phyloP scores from a whole-genome alignment of 1,140 invertebrate genomes.

The Ladona fulva region DNA sequence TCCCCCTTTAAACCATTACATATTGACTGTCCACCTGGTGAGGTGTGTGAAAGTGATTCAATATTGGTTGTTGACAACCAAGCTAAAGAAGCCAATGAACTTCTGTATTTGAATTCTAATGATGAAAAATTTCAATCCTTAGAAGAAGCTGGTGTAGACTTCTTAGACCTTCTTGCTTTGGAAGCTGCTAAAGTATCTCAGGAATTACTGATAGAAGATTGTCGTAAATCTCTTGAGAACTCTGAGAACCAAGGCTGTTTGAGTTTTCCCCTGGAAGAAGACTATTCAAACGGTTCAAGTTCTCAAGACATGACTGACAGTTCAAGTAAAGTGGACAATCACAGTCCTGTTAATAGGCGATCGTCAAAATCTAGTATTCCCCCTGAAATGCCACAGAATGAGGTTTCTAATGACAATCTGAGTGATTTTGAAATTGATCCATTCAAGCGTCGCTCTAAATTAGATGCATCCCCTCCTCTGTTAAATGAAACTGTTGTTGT shows the following conservation, averaged over 20 bases:
- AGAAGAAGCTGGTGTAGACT: background rate
- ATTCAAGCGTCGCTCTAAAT: background rate
- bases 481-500: background rate
- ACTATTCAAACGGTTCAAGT: background rate
- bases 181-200: background rate
- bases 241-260: background rate
- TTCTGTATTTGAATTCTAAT: no score
- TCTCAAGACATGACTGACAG: slow-evolving; percentile 4
- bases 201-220: background rate
- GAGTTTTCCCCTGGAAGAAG: background rate
- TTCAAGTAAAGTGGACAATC: background rate
- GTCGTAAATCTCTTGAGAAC: background rate
- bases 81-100: no score
- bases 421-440: background rate
- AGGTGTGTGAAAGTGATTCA: no score
- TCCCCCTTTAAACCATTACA: no score
- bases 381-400: background rate
- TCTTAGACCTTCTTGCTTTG: background rate
- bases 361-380: background rate
- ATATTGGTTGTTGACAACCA: no score
- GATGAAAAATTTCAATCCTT: background rate
- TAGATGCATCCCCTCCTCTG: background rate
- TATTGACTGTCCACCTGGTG: no score
- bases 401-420: background rate
- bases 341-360: background rate